A percentile compares a stretch with the other conserved stretches of the same genome.
Conservation (phyloP, 64 coral and sea anemone genomes). For the Hydrozoanthus tunicans region DNA sequence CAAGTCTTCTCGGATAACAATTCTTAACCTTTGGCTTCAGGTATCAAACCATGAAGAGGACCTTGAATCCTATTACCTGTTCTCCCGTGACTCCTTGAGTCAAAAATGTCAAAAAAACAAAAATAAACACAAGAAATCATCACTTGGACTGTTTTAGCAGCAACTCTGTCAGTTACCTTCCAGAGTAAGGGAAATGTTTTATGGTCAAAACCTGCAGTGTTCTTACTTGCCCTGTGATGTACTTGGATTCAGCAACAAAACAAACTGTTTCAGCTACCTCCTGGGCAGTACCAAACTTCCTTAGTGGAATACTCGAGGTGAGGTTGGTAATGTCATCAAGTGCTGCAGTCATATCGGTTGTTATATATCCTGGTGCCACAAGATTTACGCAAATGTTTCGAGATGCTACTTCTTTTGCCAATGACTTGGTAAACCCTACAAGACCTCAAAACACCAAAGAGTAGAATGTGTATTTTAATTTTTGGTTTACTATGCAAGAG, state of each 20-base stretch:
- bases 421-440: constrained; percentile 80
- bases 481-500: too few relatives aligned
- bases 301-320: constrained; percentile 54
- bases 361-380: constrained; percentile 76
- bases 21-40: too few relatives aligned
- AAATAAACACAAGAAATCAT: not conserved
- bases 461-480: not conserved
- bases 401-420: constrained; percentile 81
- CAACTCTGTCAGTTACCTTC: not conserved
- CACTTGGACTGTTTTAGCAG: not conserved
- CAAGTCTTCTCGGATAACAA: too few relatives aligned
- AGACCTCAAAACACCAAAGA: constrained; percentile 40
- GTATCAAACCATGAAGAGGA: too few relatives aligned
- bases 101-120: too few relatives aligned
- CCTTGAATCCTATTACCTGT: too few relatives aligned
- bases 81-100: too few relatives aligned
- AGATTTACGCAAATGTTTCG: constrained; percentile 69
- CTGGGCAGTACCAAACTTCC: constrained; percentile 56
- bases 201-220: not conserved
- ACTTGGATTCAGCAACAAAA: constrained; percentile 65
- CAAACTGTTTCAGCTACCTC: constrained; percentile 79
- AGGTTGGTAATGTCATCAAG: constrained; percentile 30
- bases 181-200: not conserved
- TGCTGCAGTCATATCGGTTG: constrained; percentile 70
- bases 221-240: constrained; percentile 78